Conservation (phyloP, 2,797 vertebrate species). For the Hozukius guyotensis region DNA sequence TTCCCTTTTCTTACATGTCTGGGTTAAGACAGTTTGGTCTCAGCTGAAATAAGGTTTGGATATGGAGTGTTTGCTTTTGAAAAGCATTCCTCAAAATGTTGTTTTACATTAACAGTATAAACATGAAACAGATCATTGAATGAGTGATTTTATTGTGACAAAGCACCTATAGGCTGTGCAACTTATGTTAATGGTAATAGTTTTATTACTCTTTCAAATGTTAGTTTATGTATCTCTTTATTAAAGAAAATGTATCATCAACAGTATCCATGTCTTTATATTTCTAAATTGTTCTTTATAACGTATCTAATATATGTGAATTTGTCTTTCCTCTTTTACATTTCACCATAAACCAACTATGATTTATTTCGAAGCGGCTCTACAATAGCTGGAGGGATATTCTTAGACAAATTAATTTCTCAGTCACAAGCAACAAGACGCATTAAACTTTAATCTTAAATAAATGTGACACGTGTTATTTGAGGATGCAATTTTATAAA, state of each 20-base stretch:
- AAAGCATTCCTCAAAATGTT: slow-evolving; percentile 2
- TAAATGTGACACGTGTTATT: slow-evolving; percentile 79
- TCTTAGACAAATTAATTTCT: slow-evolving; percentile 74
- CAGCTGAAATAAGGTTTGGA: slow-evolving; percentile 35
- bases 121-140: not conserved
- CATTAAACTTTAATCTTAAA: slow-evolving; percentile 85
- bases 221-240: not conserved
- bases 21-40: slow-evolving; percentile 12
- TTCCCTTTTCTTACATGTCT: slow-evolving; percentile 39
- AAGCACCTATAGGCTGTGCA: not conserved
- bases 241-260: not conserved
- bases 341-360: slow-evolving; percentile 23
- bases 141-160: not conserved
- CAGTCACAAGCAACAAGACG: slow-evolving; percentile 63
- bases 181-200: not conserved
- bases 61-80: slow-evolving; percentile 23
- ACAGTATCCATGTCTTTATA: not conserved
- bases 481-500: slow-evolving; percentile 79
- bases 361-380: slow-evolving; percentile 28
- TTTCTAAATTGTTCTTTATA: not conserved
- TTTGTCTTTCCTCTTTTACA: not conserved
- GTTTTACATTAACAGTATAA: not conserved
- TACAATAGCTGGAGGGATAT: slow-evolving; percentile 60
- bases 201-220: not conserved
- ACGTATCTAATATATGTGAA: not conserved